These are phyloP conservation scores for Peromyscus californicus DNA, from an alignment of 2,113 vertebrate species.

Conservation along the genomic window DNA sequence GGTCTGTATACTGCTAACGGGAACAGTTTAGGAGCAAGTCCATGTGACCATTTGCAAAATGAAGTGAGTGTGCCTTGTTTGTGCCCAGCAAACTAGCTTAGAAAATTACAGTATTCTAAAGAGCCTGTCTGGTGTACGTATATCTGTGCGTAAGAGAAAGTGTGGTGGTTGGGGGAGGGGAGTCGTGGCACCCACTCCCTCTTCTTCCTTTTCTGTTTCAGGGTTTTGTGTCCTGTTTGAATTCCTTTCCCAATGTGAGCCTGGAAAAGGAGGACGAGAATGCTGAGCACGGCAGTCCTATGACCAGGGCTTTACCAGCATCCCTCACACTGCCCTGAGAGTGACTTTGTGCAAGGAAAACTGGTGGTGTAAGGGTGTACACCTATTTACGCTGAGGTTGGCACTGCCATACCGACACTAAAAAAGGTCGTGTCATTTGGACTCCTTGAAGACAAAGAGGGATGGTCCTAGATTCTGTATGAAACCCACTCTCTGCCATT, in stretches of 20 bases:
- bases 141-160: neutral
- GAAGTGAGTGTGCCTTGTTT: neutral
- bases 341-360: neutral
- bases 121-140: neutral
- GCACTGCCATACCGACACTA: neutral
- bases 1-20: neutral
- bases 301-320: neutral
- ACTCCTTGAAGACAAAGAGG: neutral
- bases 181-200: neutral
- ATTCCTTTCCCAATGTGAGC: neutral
- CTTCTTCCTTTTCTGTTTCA: neutral
- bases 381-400: neutral
- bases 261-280: neutral
- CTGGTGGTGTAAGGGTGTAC: neutral
- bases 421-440: neutral
- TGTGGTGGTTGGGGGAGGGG: neutral
- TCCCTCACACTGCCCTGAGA: neutral
- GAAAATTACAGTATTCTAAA: neutral
- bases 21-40: neutral
- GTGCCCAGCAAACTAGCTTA: neutral
- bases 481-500: neutral
- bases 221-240: neutral
- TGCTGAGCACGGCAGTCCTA: neutral
- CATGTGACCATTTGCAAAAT: neutral
- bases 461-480: neutral